These are phyloP conservation scores for Homarus americanus DNA, from an alignment of 1,140 invertebrate genomes.

Conservation along the genomic window DNA sequence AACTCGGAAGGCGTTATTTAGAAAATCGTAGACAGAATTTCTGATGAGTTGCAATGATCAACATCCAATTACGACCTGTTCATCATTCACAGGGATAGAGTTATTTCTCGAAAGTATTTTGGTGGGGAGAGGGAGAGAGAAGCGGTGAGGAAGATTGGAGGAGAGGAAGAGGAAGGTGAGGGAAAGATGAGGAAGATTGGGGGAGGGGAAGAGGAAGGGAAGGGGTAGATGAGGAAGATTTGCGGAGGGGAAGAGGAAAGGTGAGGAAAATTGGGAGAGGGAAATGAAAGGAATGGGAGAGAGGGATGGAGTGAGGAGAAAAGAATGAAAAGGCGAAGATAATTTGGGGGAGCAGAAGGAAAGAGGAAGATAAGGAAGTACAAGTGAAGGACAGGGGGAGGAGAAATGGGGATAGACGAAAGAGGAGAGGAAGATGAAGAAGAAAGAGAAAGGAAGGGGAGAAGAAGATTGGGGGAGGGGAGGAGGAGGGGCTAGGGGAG, in stretches of 20 bases:
- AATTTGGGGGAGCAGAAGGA: not conserved
- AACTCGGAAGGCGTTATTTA: constrained; percentile 70
- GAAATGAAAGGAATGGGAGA: not conserved
- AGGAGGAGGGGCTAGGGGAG: not conserved
- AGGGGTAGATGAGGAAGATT: not conserved
- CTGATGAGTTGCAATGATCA: constrained; percentile 71
- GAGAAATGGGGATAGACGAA: not conserved
- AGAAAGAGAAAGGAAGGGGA: not conserved
- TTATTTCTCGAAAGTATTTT: constrained; percentile 12
- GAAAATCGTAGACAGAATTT: constrained; percentile 71
- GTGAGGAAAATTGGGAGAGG: not conserved
- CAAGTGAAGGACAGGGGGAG: not conserved
- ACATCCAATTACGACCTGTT: constrained; percentile 65
- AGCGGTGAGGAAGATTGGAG: not conserved
- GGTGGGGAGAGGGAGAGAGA: not conserved
- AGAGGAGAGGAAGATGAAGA: not conserved
- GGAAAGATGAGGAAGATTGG: not conserved
- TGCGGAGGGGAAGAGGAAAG: not conserved
- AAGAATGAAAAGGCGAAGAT: not conserved
- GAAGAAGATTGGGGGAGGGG: not conserved
- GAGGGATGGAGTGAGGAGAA: not conserved
- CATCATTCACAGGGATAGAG: constrained; percentile 45
- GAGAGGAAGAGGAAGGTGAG: not conserved
- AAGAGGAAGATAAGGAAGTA: not conserved
- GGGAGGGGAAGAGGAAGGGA: not conserved